Percentiles rank a stretch among this genome's conserved stretches.
Conservation (phyloP, 2,888 invertebrate genomes). For the Phania funesta region DNA sequence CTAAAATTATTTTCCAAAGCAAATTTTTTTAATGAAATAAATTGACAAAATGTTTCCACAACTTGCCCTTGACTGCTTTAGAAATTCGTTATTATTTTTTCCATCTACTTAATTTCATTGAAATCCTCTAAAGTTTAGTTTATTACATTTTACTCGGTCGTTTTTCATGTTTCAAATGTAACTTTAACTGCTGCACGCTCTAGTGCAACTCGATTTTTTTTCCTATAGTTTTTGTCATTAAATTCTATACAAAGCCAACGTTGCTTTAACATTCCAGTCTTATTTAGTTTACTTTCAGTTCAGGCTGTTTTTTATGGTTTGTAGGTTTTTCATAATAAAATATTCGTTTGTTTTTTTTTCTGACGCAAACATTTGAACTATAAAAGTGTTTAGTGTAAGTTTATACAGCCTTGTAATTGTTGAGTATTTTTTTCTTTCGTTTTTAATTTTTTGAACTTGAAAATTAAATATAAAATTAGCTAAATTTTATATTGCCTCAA, state of each 20-base stretch:
- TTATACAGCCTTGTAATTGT: constrained; percentile 47
- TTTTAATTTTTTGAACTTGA: constrained; percentile 55
- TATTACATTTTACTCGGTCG: constrained; percentile 18
- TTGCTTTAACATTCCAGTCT: background rate
- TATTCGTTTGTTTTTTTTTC: background rate
- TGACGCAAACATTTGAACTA: constrained; percentile 7
- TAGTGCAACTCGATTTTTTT: constrained; percentile 17
- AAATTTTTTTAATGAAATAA: background rate
- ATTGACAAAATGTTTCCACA: background rate
- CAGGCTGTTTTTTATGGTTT: constrained; percentile 45
- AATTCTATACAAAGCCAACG: constrained; percentile 27
- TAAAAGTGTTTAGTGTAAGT: constrained; percentile 45
- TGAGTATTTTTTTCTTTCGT: background rate
- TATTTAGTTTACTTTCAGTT: background rate
- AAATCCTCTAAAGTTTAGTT: background rate
- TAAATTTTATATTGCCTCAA: too few relatives aligned
- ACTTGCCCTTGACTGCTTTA: background rate
- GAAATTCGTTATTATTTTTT: background rate
- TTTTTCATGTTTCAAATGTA: constrained; percentile 39
- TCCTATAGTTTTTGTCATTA: constrained; percentile 20
- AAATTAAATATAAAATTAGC: constrained; percentile 11
- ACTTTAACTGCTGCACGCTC: constrained; percentile 59
- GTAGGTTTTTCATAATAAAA: constrained; percentile 29
- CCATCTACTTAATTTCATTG: background rate
- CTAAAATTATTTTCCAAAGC: too few relatives aligned